A percentile compares a stretch with the other conserved stretches of the same genome.
These are phyloP conservation scores for Amphiprion ocellaris DNA, from an alignment of 2,113 vertebrate species.

Conservation along the genomic window DNA sequence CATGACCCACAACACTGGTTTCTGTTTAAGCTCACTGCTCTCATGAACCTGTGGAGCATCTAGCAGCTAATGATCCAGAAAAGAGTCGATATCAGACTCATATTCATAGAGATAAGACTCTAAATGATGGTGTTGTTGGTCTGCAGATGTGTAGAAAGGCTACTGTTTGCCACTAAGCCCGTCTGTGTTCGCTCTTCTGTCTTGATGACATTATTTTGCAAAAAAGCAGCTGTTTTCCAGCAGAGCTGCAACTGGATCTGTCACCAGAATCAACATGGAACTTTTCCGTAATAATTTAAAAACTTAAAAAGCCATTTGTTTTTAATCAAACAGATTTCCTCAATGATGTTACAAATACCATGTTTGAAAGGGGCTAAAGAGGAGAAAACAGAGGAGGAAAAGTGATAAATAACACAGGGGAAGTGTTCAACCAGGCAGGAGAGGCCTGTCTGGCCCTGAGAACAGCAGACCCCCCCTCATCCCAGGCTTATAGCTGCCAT, in stretches of 20 bases:
- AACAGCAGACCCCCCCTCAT: constrained; percentile 70
- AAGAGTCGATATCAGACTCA: too few species aligned
- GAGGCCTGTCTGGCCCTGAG: constrained; percentile 64
- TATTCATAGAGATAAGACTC: too few species aligned
- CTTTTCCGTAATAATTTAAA: neutral
- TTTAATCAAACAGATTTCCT: constrained; percentile 1
- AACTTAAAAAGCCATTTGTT: neutral
- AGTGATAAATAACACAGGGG: constrained; percentile 76
- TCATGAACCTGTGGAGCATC: too few species aligned
- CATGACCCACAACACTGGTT: too few species aligned
- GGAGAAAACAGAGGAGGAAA: constrained; percentile 12
- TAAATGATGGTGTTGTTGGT: too few species aligned
- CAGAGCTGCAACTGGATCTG: constrained; percentile 32
- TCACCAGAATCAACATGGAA: constrained; percentile 13
- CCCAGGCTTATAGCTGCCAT: constrained; percentile 78
- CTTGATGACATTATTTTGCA: constrained; percentile 20
- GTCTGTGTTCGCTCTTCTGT: constrained; percentile 5
- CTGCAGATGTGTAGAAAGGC: too few species aligned
- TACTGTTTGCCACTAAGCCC: neutral
- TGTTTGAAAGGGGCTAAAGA: constrained; percentile 6
- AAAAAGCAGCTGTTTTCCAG: constrained; percentile 44
- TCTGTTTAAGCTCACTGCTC: too few species aligned
- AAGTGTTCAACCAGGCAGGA: constrained; percentile 56
- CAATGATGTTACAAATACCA: neutral
- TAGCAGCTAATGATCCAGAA: too few species aligned